These are phyloP conservation scores for Hypothenemus hampei DNA, from an alignment of 1,140 invertebrate genomes.

Conservation along the genomic window DNA sequence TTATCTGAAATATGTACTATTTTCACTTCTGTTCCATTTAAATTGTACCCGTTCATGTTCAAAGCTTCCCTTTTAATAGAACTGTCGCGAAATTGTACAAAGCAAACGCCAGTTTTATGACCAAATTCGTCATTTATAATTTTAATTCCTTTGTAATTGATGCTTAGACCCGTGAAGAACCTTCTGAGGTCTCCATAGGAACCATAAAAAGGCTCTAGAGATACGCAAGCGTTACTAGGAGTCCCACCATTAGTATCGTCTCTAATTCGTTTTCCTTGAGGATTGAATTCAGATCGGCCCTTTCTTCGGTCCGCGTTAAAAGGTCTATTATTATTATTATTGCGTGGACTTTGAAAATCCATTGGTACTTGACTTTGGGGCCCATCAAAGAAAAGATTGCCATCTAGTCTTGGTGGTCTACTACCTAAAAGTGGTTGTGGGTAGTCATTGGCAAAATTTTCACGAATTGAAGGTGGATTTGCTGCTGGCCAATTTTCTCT, in stretches of 20 bases:
- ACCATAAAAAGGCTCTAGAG: conserved; percentile 52
- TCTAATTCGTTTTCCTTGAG: no score
- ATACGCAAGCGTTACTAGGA: conserved; percentile 54
- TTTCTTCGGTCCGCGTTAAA: background rate
- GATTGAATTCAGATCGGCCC: conserved; percentile 4
- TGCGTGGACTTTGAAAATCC: no score
- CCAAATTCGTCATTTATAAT: conserved; percentile 77
- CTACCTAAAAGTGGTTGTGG: no score
- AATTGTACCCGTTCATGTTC: conserved; percentile 51
- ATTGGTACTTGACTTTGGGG: no score
- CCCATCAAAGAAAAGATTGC: no score
- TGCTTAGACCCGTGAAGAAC: conserved; percentile 73
- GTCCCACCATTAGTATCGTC: conserved; percentile 29
- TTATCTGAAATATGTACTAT: conserved; percentile 58
- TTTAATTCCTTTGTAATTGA: conserved; percentile 79
- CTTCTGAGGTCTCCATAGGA: conserved; percentile 74
- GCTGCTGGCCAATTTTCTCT: conserved; percentile 22
- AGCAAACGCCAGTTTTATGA: conserved; percentile 71
- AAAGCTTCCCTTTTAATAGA: conserved; percentile 68
- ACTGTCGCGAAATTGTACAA: conserved; percentile 66
- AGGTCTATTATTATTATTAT: no score
- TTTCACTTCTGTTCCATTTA: conserved; percentile 58
- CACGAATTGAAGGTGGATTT: conserved; percentile 6
- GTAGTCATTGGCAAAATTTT: no score
- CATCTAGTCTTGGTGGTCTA: no score